phyloP scores from a whole-genome alignment of 1,140 invertebrate species.

The Calycopis cecrops region DNA sequence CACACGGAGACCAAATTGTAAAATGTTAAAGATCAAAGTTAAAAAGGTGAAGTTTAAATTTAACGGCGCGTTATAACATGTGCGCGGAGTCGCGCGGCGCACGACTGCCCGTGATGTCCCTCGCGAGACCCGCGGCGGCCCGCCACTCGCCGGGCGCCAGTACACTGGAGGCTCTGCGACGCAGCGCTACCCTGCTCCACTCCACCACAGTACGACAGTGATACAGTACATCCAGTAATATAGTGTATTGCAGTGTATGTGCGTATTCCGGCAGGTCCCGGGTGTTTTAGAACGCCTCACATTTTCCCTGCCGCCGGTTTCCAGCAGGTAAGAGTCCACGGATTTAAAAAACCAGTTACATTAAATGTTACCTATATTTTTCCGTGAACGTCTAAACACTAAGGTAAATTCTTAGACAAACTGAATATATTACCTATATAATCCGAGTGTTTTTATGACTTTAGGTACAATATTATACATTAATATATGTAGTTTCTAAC shows the following conservation, averaged over 20 bases:
- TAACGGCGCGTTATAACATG: slow-evolving; percentile 25
- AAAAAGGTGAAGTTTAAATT: slow-evolving; percentile 26
- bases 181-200: slow-evolving; percentile 42
- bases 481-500: no score
- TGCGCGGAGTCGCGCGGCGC: slow-evolving; percentile 16
- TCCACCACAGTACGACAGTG: slow-evolving; percentile 27
- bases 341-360: slow-evolving; percentile 7
- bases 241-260: slow-evolving; percentile 41
- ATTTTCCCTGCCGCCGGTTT: slow-evolving; percentile 50
- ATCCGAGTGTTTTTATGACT: no score
- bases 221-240: slow-evolving; percentile 29
- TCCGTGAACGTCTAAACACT: no score
- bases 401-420: no score
- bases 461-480: no score
- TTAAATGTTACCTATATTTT: no score
- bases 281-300: slow-evolving; percentile 41
- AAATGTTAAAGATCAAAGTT: not conserved
- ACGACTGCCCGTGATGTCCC: slow-evolving; percentile 16
- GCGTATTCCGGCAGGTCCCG: slow-evolving; percentile 31
- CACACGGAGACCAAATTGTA: not conserved
- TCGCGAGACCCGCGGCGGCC: slow-evolving; percentile 18
- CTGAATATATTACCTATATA: no score
- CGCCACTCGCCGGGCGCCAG: slow-evolving; percentile 36
- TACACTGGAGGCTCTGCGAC: slow-evolving; percentile 55
- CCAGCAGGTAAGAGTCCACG: slow-evolving; percentile 50